A percentile compares a stretch with the other conserved stretches of the same genome.
These are phyloP conservation scores for Holocentrus rufus DNA, from an alignment of 2,797 vertebrate species.

Conservation along the genomic window DNA sequence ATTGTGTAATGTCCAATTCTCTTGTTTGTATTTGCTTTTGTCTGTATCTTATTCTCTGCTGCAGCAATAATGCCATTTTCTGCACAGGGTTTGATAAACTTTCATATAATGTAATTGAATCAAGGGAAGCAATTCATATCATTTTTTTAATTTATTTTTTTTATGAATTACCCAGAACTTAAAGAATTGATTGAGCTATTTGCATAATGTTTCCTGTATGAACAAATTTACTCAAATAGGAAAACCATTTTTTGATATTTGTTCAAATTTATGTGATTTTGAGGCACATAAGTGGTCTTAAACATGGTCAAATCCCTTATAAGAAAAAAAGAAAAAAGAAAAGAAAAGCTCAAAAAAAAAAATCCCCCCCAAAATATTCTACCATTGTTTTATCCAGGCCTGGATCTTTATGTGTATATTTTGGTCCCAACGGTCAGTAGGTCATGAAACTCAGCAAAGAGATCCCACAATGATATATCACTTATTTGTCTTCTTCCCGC, in stretches of 20 bases:
- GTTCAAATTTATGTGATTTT: background rate
- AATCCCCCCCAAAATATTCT: too few relatives aligned
- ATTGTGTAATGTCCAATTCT: background rate
- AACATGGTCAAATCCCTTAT: background rate
- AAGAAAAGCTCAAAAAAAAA: too few relatives aligned
- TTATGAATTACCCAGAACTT: background rate
- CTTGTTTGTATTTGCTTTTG: background rate
- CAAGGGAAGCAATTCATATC: background rate
- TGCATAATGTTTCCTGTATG: too few relatives aligned
- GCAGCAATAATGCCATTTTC: too few relatives aligned
- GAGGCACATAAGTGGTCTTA: background rate
- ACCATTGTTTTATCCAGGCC: background rate
- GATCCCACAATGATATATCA: constrained; percentile 32
- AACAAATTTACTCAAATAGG: too few relatives aligned
- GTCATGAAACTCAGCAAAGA: constrained; percentile 56
- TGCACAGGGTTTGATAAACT: too few relatives aligned
- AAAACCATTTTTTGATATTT: too few relatives aligned
- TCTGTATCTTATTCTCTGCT: too few relatives aligned
- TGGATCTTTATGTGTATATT: constrained; percentile 7
- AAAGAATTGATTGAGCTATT: too few relatives aligned
- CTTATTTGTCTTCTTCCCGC: constrained; percentile 27
- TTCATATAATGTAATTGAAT: too few relatives aligned
- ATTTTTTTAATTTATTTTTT: background rate
- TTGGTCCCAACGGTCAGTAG: constrained; percentile 11
- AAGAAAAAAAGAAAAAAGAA: too few relatives aligned